Percentiles rank a stretch among this genome's conserved stretches.
phyloP scores from a whole-genome alignment of 2,113 vertebrate genomes.

The Clarias gariepinus region DNA sequence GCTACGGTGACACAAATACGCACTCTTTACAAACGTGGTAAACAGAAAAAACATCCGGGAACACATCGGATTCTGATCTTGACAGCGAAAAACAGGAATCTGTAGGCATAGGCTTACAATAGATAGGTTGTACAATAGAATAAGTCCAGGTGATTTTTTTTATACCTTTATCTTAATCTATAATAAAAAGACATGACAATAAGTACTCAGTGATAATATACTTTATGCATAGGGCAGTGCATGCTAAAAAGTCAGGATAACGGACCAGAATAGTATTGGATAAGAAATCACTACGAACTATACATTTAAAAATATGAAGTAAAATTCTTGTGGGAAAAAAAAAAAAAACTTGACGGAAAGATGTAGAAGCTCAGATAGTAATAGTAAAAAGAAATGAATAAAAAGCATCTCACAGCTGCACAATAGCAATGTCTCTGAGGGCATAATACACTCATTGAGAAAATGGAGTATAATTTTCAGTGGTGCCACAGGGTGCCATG shows the following conservation, averaged over 20 bases:
- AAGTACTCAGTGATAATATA: background rate
- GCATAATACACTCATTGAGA: slow-evolving; percentile 1
- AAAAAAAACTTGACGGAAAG: background rate
- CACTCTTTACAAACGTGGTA: background rate
- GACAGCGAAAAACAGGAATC: background rate
- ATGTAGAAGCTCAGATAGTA: background rate
- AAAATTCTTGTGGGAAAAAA: background rate
- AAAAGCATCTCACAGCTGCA: background rate
- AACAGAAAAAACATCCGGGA: background rate
- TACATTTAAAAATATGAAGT: background rate
- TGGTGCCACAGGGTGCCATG: background rate
- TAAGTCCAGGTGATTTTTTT: background rate
- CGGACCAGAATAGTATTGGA: background rate
- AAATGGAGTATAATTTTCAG: slow-evolving; percentile 8
- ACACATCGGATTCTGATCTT: background rate
- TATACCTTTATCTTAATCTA: background rate
- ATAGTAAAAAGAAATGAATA: background rate
- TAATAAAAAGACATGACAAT: background rate
- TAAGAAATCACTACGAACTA: background rate
- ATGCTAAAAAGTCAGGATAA: background rate
- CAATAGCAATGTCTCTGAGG: background rate
- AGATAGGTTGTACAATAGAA: background rate
- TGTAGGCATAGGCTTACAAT: background rate
- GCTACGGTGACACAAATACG: background rate
- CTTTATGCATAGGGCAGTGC: background rate